Evolutionary conservation across 2,888 invertebrate species (phyloP).

Genomic region (Megastigmus dorsalis): DNA sequence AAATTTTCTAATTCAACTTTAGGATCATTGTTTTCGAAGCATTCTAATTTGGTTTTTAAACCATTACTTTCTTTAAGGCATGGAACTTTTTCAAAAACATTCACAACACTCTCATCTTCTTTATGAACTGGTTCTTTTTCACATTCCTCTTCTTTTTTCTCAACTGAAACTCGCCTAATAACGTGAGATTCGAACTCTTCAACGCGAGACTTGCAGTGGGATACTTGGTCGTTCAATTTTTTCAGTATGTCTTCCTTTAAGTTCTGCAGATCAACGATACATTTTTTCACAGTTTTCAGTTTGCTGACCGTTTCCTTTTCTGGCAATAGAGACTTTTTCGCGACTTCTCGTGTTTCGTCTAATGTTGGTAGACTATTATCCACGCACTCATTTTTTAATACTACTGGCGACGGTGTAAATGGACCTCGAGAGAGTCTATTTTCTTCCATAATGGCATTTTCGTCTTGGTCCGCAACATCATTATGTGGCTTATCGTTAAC

Average conservation of each 20-base stretch:
- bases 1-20: background rate
- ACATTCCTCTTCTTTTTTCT: conserved; percentile 19
- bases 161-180: background rate
- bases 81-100: background rate
- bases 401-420: background rate
- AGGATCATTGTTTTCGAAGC: conserved; percentile 1
- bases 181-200: conserved; percentile 24
- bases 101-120: background rate
- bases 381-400: conserved; percentile 2
- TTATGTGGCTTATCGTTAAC: background rate
- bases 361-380: background rate
- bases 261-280: conserved; percentile 47
- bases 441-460: background rate
- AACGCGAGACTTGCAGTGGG: background rate
- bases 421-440: conserved; percentile 8
- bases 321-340: background rate
- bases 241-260: conserved; percentile 50
- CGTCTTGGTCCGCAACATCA: background rate
- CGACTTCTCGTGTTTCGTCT: conserved; percentile 2
- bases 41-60: background rate
- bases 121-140: background rate
- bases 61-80: background rate
- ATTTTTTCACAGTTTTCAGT: conserved; percentile 20
- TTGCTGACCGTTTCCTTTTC: conserved; percentile 18
- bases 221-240: conserved; percentile 27